phyloP scores from a whole-genome alignment of 2,888 invertebrate species.

The Hypselothyrea guttata region DNA sequence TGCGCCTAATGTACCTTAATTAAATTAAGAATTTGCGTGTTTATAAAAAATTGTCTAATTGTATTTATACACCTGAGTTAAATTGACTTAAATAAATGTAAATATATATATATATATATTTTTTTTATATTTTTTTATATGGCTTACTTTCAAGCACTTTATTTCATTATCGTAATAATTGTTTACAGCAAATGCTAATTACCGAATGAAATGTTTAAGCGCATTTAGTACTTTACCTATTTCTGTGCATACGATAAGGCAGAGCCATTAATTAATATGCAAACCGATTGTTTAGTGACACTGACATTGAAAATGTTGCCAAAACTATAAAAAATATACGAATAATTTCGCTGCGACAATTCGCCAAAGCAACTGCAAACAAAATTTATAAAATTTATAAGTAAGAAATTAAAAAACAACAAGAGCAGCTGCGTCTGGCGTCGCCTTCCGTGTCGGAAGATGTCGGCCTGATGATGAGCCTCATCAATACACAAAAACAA shows the following conservation, averaged over 20 bases:
- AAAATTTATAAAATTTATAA: constrained; percentile 12
- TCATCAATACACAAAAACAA: constrained; percentile 28
- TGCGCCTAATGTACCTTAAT: too few species aligned
- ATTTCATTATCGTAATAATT: too few species aligned
- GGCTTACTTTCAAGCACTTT: too few species aligned
- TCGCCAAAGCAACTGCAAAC: constrained; percentile 31
- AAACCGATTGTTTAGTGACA: constrained; percentile 44
- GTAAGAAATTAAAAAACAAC: constrained; percentile 10
- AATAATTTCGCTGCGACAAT: constrained; percentile 62
- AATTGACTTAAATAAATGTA: too few species aligned
- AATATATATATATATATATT: too few species aligned
- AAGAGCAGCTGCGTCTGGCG: constrained; percentile 30
- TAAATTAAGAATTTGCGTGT: too few species aligned
- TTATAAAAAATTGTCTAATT: too few species aligned
- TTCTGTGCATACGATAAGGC: constrained; percentile 22
- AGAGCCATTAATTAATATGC: constrained; percentile 63
- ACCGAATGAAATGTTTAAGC: too few species aligned
- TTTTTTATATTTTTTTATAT: too few species aligned
- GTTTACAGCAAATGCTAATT: too few species aligned
- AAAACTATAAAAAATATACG: constrained; percentile 35
- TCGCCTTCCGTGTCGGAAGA: constrained; percentile 76
- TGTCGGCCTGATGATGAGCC: constrained; percentile 20
- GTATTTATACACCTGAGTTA: too few species aligned
- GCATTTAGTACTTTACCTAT: constrained; percentile 1
- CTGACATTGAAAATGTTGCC: constrained; percentile 73